A percentile compares a stretch with the other conserved stretches of the same genome.
Conservation (phyloP, 2,797 vertebrate species). For the Hydrolagus colliei region DNA sequence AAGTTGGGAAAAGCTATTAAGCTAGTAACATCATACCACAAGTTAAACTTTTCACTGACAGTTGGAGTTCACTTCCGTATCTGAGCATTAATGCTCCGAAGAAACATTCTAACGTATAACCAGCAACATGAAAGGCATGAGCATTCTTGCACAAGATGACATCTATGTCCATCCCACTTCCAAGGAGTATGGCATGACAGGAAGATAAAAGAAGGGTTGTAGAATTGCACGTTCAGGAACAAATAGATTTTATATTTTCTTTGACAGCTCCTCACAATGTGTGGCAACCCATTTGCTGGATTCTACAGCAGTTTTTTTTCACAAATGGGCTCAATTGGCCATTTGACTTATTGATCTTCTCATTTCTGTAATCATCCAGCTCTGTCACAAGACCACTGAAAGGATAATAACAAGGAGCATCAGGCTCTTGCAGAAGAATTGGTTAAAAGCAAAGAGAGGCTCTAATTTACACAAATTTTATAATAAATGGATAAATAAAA, state of each 20-base stretch:
- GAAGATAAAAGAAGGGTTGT: neutral
- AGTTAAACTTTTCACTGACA: no score
- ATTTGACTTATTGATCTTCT: conserved; percentile 34
- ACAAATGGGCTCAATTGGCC: conserved; percentile 34
- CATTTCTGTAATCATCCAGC: conserved; percentile 33
- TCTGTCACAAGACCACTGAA: conserved; percentile 27
- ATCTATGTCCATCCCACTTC: neutral
- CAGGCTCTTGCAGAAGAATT: conserved; percentile 24
- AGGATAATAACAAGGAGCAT: conserved; percentile 34
- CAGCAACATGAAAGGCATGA: neutral
- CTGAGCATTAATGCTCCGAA: no score
- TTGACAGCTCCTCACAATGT: conserved; percentile 24
- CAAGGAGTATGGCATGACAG: no score
- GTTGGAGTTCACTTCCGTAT: no score
- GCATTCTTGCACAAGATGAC: neutral
- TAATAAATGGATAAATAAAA: conserved; percentile 27
- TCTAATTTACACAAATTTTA: conserved; percentile 32
- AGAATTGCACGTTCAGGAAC: conserved; percentile 2
- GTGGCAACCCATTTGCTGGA: conserved; percentile 32
- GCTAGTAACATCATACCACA: no score
- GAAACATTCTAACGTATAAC: no score
- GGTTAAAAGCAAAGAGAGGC: conserved; percentile 27
- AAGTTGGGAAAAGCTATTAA: no score
- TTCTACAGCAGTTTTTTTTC: conserved; percentile 19
- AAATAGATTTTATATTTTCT: conserved; percentile 19